Conservation (phyloP, 2,797 vertebrate genomes). For the Catamblyrhynchus diadema region DNA sequence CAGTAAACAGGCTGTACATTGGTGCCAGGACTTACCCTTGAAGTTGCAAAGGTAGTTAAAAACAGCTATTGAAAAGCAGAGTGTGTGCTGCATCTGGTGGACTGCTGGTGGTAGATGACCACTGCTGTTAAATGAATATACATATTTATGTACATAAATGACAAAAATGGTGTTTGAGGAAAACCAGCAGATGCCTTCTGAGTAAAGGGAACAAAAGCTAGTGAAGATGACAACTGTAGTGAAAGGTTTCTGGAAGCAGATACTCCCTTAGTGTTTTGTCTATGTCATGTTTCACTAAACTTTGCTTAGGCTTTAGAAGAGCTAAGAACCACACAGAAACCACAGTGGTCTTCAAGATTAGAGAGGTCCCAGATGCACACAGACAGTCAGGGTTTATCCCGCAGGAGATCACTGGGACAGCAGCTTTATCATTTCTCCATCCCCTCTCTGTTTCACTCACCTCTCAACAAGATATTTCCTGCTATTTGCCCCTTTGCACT, state of each 20-base stretch:
- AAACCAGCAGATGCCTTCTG: not conserved
- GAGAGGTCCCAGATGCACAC: not conserved
- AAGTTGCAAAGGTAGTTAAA: not conserved
- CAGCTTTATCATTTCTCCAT: not conserved
- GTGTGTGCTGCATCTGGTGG: not conserved
- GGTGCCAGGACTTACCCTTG: not conserved
- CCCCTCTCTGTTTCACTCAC: not conserved
- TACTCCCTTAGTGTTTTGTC: not conserved
- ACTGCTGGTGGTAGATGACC: not conserved
- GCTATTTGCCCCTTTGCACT: not conserved
- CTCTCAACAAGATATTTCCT: constrained; percentile 9
- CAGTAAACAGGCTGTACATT: not conserved
- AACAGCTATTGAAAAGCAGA: not conserved
- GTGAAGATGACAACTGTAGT: not conserved
- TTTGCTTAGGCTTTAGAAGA: not conserved
- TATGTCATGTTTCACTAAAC: not conserved
- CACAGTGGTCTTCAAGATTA: not conserved
- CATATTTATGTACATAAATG: not conserved
- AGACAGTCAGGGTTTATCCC: not conserved
- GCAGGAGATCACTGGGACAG: not conserved
- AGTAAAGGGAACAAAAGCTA: not conserved
- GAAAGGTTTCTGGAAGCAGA: not conserved
- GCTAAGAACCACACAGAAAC: not conserved
- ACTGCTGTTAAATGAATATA: not conserved
- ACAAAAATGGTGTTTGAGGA: not conserved